These are phyloP conservation scores for Chloroclystis v-ata DNA, from an alignment of 2,888 invertebrate genomes.

Conservation along the genomic window DNA sequence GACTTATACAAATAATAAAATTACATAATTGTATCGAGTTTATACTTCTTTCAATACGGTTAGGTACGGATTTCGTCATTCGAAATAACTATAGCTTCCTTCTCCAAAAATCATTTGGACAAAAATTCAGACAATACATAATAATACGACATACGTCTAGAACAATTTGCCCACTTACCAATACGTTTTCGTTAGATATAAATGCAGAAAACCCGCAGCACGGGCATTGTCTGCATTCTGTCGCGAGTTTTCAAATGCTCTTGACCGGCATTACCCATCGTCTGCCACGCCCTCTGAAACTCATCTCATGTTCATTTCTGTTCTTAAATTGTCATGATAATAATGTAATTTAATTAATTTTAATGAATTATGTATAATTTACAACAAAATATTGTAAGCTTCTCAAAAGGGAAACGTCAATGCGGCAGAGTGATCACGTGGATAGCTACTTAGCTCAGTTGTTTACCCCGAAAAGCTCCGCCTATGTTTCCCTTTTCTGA, in stretches of 20 bases:
- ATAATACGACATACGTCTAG: conserved; percentile 12
- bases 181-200: conserved; percentile 22
- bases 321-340: conserved; percentile 28
- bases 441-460: conserved; percentile 49
- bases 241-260: conserved; percentile 30
- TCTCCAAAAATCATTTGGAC: conserved; percentile 44
- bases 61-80: conserved; percentile 48
- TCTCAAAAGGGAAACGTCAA: conserved; percentile 63
- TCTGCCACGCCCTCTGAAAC: conserved; percentile 41
- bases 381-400: conserved; percentile 59
- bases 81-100: conserved; percentile 57
- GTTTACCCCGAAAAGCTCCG: conserved; percentile 62
- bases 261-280: conserved; percentile 43
- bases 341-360: conserved; percentile 28
- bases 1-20: conserved; percentile 71
- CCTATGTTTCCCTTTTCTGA: conserved; percentile 63
- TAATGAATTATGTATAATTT: conserved; percentile 36
- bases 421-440: conserved; percentile 52
- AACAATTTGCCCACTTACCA: conserved; percentile 15
- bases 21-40: conserved; percentile 58
- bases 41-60: conserved; percentile 65
- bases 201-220: conserved; percentile 19
- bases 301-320: conserved; percentile 31
- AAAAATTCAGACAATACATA: conserved; percentile 18
- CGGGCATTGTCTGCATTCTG: conserved; percentile 32